Evolutionary conservation across 1,140 invertebrate species (phyloP).

Genomic region (Leucophenga varia): DNA sequence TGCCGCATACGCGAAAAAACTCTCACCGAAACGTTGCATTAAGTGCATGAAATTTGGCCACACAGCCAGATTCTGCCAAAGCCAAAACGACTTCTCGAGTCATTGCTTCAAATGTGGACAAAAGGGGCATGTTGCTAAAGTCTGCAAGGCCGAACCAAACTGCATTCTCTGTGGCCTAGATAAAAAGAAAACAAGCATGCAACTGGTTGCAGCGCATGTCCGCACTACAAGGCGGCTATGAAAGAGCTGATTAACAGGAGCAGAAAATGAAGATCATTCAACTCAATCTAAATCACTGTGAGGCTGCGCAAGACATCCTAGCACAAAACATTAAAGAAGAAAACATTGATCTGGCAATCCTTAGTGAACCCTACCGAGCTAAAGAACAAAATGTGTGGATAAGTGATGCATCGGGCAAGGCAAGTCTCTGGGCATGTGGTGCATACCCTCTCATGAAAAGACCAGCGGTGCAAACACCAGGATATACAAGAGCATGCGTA

Average conservation of each 20-base stretch:
- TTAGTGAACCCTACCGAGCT: background rate
- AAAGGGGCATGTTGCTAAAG: background rate
- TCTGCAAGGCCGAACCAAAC: background rate
- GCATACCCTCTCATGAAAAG: background rate
- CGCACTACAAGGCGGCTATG: background rate
- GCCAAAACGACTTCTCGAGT: background rate
- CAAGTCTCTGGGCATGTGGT: background rate
- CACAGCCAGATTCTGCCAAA: background rate
- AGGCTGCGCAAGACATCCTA: background rate
- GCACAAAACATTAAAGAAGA: background rate
- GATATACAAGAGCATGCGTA: background rate
- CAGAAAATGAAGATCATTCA: background rate
- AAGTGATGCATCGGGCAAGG: background rate
- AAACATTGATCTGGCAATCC: background rate
- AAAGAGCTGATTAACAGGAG: background rate
- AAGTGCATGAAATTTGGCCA: background rate
- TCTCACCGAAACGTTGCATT: background rate
- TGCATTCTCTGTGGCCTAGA: background rate
- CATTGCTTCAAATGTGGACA: background rate
- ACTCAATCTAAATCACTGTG: background rate
- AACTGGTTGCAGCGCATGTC: background rate
- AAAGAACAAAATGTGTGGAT: background rate
- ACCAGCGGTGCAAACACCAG: background rate
- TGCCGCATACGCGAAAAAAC: background rate
- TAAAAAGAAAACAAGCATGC: background rate